Conservation (phyloP, 2,113 vertebrate genomes). For the Typhlomys cinereus region DNA sequence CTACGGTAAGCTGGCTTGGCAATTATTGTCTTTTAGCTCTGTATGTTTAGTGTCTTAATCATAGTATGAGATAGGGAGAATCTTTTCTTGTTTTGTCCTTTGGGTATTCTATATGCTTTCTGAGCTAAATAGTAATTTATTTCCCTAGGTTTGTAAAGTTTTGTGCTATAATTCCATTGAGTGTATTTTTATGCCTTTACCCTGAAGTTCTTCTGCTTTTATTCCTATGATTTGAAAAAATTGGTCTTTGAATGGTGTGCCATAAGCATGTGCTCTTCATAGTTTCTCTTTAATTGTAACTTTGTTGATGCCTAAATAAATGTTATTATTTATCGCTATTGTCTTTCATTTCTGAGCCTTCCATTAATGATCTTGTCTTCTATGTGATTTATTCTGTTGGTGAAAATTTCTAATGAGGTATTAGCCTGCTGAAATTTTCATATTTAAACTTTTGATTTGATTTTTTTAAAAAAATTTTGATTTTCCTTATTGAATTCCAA, state of each 20-base stretch:
- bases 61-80: neutral
- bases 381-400: neutral
- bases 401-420: neutral
- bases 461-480: neutral
- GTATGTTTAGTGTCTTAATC: neutral
- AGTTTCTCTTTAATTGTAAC: neutral
- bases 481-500: neutral
- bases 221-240: neutral
- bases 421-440: neutral
- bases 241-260: neutral
- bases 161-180: neutral
- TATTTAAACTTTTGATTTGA: neutral
- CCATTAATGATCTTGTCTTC: neutral
- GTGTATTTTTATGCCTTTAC: neutral
- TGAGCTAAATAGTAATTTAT: neutral
- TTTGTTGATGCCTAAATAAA: no score
- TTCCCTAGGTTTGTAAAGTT: neutral
- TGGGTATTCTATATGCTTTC: neutral
- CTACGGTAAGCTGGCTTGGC: neutral
- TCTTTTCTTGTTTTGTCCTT: neutral
- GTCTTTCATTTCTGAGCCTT: neutral
- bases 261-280: neutral
- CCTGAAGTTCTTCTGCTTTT: neutral
- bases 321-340: neutral
- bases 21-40: neutral